These are phyloP conservation scores for Sinotaia quadrata DNA, from an alignment of 2,888 invertebrate species.

Conservation along the genomic window DNA sequence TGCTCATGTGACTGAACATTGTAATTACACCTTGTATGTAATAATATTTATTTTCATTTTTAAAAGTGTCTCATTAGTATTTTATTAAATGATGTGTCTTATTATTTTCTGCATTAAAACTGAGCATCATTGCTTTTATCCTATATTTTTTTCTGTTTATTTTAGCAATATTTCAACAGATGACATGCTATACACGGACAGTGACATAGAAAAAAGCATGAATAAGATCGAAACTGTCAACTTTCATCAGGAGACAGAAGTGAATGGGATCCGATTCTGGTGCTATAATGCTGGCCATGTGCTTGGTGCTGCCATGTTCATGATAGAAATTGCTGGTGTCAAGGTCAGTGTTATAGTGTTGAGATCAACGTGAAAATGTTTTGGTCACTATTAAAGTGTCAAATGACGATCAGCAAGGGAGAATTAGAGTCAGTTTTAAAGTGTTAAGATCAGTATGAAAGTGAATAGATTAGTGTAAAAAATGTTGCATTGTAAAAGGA, in stretches of 20 bases:
- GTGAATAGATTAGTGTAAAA: no score
- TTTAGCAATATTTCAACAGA: slow-evolving; percentile 90
- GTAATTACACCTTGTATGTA: no score
- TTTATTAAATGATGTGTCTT: neutral
- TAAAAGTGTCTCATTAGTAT: neutral
- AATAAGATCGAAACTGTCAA: slow-evolving; percentile 98
- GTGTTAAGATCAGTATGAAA: no score
- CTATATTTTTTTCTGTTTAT: slow-evolving; percentile 20
- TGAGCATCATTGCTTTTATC: no score
- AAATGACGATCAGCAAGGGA: neutral
- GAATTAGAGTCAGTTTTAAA: no score
- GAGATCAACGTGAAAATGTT: neutral
- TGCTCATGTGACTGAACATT: no score
- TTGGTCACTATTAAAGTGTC: neutral
- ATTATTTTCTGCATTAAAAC: neutral
- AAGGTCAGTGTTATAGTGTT: slow-evolving; percentile 74
- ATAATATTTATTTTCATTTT: neutral
- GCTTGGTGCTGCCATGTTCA: slow-evolving; percentile 99
- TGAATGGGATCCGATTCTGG: slow-evolving; percentile 97
- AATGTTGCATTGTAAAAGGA: no score
- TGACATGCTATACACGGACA: slow-evolving; percentile 88
- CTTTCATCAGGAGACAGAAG: slow-evolving; percentile 93
- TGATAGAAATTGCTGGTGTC: slow-evolving; percentile 99
- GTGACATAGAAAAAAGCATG: slow-evolving; percentile 97
- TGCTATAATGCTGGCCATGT: slow-evolving; percentile 98